phyloP scores from a whole-genome alignment of 2,113 vertebrate genomes.

The Nothoprocta pentlandii region DNA sequence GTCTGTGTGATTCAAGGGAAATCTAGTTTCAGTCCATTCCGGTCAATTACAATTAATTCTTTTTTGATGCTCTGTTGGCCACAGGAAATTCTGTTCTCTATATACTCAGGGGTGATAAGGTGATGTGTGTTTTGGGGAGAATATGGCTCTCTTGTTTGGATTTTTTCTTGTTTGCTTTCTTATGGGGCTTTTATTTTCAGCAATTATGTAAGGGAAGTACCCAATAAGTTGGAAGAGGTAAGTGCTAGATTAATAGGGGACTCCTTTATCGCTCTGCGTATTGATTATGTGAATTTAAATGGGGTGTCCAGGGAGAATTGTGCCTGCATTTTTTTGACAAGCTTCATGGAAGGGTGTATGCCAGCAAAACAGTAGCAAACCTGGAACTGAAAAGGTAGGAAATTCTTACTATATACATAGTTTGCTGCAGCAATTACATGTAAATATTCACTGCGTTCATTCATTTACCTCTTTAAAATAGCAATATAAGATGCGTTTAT shows the following conservation, averaged over 20 bases:
- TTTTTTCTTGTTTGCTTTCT: not conserved
- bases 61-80: not conserved
- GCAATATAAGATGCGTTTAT: not conserved
- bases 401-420: not conserved
- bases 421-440: not conserved
- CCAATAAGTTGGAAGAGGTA: accelerated
- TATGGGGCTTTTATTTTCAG: not conserved
- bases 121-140: not conserved
- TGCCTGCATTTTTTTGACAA: not conserved
- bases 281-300: accelerated
- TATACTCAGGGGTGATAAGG: not conserved
- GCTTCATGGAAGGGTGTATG: not conserved
- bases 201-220: not conserved
- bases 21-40: not conserved
- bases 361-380: not conserved
- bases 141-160: not conserved
- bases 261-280: not conserved
- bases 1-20: not conserved
- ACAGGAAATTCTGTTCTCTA: not conserved
- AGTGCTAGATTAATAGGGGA: not conserved
- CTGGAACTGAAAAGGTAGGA: not conserved
- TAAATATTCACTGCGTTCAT: not conserved
- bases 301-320: not conserved
- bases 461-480: not conserved
- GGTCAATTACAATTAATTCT: not conserved